Base-by-base conservation (phyloP, 2,888 invertebrate genomes). In the Erebia epiphron region DNA sequence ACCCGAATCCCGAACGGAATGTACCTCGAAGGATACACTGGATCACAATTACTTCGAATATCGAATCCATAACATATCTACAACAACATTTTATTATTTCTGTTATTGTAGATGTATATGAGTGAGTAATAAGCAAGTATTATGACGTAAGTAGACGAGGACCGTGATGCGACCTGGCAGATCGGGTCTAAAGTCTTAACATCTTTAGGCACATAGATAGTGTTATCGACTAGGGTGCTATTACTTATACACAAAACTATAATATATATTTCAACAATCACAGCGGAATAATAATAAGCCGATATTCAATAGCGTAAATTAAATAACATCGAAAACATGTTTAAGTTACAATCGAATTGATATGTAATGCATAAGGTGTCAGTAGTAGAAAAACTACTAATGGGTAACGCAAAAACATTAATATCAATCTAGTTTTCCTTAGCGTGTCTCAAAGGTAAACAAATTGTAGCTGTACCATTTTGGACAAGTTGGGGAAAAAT, bases 211-310 rank as follows among this genome's bases (percentile, higher is more conserved):
- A 66, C 66, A n/a, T 18, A 66, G 57, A n/a, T 18, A 66, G 57
- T 46, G 66, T 56, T 21, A 58, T 54, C 43, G 77, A 80, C 75
- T 85, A 89, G 89, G 88, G 90, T 90, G 90, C 90, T 89, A 88
- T 86, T 82, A 83, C 79, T 73, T 81, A 79, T 80, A 35, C 72
- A 81, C 73, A 77, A 79, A 79, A 64, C 16, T 26, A 80, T 79
- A 67, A 13, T 49, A 64, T 21, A 73, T 72, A 74, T 74, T 74
- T 71, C 75, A 79, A 76, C 72, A 73, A 64, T 65, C 60, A 73
- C 26, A 70, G 72, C 58, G 61, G 68, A 57, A 73, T 70, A 72
- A 73, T 74, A 54, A 41, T 54, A 71, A 69, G 64, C 67, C 61
- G 68, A 65, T 67, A 54, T 62, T 62, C n/a, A 52, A 57, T 57